Evolutionary conservation across 2,113 vertebrate species (phyloP), one percentile per base, ranked within the genome.

Genomic region (Xerus inauris): DNA sequence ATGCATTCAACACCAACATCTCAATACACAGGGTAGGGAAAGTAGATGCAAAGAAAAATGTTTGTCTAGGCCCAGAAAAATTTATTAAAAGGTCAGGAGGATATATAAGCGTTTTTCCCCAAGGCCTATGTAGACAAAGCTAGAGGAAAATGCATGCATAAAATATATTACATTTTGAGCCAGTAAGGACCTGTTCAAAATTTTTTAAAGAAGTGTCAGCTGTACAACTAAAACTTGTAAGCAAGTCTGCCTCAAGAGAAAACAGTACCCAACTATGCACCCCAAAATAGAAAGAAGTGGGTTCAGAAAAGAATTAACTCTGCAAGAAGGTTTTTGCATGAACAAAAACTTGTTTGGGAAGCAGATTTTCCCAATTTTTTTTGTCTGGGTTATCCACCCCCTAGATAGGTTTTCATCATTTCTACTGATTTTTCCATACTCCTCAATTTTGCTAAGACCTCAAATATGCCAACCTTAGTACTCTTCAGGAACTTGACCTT

Each of bases 111-210:
- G 16, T 71, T 69, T 83, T 28, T 26, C 30, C 28, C 79, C 40
- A 35, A 94, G 67, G 73, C 40, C 40, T 40, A 62, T 30, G 59
- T 69, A 45, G 93, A 54, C 22, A 64, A 86, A 95, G 75, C 89
- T 79, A 80, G 72, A 92, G 24, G 28, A 89, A 90, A 96, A 81
- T 40, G 8, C 32, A 77, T 91, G 16, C 73, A 59, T 85, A 91
- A 96, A 93, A 88, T 76, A 93, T 69, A 93, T 91, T 91, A 59
- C 54, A 73, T 89, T 94, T 95, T 14, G n/a, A 93, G 35, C 42
- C 62, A 92, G 32, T 69, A 75, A 94, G 47, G 16, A 5, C 72
- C 8, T 30, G 24, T n/a, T 91, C 54, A 73, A 57, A 80, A 59
- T 67, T 42, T 47, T 51, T 82, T 69, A 47, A 87, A 94, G 65